phyloP scores from a whole-genome alignment of 2,113 vertebrate genomes.

The Dicrurus megarhynchus region DNA sequence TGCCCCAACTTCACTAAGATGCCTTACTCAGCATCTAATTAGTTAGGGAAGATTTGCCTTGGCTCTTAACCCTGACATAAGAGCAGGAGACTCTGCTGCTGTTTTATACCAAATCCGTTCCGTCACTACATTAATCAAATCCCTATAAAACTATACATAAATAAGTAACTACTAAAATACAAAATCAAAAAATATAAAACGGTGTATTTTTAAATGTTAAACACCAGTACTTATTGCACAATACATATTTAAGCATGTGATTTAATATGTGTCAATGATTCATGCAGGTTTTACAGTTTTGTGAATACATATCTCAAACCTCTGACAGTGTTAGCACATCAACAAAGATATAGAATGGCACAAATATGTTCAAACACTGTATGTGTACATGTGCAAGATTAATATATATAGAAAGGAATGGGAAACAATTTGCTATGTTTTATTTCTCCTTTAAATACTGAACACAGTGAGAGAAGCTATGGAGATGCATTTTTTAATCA shows the following conservation, averaged over 20 bases:
- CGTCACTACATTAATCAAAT: conserved; percentile 74
- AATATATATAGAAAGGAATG: not conserved
- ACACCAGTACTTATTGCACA: not conserved
- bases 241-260: not conserved
- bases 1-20: conserved; percentile 76
- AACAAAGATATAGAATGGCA: not conserved
- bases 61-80: conserved; percentile 74
- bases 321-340: not conserved
- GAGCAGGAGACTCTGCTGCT: conserved; percentile 69
- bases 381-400: not conserved
- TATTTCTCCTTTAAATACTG: not conserved
- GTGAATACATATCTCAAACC: not conserved
- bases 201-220: not conserved
- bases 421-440: not conserved
- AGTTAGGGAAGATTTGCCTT: conserved; percentile 75
- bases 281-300: conserved; percentile 7
- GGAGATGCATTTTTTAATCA: not conserved
- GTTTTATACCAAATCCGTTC: conserved; percentile 79
- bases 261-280: not conserved
- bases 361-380: not conserved
- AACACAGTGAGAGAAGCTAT: not conserved
- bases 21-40: conserved; percentile 83
- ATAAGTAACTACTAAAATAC: conserved; percentile 50
- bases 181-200: not conserved
- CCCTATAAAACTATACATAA: conserved; percentile 50